phyloP scores from a whole-genome alignment of 2,113 vertebrate genomes.

The Nothocercus nigrocapillus region DNA sequence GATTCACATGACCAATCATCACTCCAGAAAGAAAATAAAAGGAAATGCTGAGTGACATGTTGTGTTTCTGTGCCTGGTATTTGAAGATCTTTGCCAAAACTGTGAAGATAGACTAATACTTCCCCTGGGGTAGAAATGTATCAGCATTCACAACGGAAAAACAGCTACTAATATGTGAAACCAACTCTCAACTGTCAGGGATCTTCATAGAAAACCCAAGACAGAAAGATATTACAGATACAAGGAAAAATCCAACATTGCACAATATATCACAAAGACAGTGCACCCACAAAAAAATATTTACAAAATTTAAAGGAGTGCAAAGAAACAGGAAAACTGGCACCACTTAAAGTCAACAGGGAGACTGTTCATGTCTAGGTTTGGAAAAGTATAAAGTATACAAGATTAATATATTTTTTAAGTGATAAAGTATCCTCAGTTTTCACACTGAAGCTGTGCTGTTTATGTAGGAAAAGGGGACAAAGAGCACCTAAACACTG shows the following conservation, averaged over 20 bases:
- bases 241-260: not conserved
- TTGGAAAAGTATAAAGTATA: not conserved
- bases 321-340: not conserved
- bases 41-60: not conserved
- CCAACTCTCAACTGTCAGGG: not conserved
- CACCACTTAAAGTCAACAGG: not conserved
- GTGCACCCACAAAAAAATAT: not conserved
- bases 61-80: not conserved
- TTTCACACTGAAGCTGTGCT: not conserved
- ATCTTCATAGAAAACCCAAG: not conserved
- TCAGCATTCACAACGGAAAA: not conserved
- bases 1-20: not conserved
- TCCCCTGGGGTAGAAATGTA: not conserved
- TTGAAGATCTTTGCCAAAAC: conserved; percentile 10
- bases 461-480: not conserved
- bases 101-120: not conserved
- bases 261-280: not conserved
- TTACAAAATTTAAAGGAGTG: not conserved
- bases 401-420: not conserved
- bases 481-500: not conserved
- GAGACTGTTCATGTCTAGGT: not conserved
- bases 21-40: not conserved
- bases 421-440: not conserved
- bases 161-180: not conserved
- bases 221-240: not conserved